Percentiles rank a stretch among this genome's conserved stretches.
Conservation (phyloP, 2,797 vertebrate genomes). For the Orientallactaga sibirica region DNA sequence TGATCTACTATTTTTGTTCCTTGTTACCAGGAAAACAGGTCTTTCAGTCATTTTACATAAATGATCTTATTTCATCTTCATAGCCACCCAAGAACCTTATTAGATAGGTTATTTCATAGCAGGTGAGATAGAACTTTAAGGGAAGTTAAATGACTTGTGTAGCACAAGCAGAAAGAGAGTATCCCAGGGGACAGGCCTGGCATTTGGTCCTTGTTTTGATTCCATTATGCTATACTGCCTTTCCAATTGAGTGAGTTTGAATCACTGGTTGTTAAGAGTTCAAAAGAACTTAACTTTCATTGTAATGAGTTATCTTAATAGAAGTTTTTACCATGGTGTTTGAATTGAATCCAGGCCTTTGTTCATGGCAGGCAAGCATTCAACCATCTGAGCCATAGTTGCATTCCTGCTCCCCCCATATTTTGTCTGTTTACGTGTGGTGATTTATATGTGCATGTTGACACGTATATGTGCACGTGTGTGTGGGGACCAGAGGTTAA, state of each 20-base stretch:
- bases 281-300: slow-evolving; percentile 34
- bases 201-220: not conserved
- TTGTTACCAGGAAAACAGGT: not conserved
- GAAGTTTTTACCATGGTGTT: not conserved
- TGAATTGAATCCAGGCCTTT: not conserved
- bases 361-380: not conserved
- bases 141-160: not conserved
- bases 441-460: too few relatives aligned
- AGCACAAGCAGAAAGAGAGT: not conserved
- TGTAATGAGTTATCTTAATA: slow-evolving; percentile 19
- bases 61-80: not conserved
- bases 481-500: too few relatives aligned
- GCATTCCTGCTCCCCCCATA: too few relatives aligned
- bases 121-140: not conserved
- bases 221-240: not conserved
- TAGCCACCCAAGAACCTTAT: not conserved
- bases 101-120: not conserved
- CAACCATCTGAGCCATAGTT: not conserved
- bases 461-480: too few relatives aligned
- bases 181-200: not conserved
- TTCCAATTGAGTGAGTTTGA: slow-evolving; percentile 56
- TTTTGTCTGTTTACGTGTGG: too few relatives aligned
- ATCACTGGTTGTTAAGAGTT: slow-evolving; percentile 32
- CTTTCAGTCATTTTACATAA: not conserved
- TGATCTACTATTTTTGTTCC: slow-evolving; percentile 21